Evolutionary conservation across 2,113 vertebrate genomes (phyloP).

Genomic region (Aegithalos caudatus): DNA sequence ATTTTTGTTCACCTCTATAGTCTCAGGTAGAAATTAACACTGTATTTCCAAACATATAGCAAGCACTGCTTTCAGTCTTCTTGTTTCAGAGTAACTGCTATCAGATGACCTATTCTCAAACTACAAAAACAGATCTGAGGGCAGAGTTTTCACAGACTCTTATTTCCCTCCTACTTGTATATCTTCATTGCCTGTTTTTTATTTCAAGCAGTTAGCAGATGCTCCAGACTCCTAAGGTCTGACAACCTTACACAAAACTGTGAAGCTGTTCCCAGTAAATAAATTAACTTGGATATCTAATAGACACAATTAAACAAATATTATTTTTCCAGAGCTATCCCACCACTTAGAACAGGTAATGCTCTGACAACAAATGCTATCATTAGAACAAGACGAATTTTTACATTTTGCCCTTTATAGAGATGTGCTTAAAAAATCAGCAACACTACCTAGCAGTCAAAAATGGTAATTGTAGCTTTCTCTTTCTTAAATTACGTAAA

Average conservation of each 20-base stretch:
- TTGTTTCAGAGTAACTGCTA: background rate
- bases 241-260: background rate
- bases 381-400: background rate
- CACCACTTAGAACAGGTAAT: background rate
- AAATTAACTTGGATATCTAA: background rate
- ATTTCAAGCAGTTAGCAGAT: background rate
- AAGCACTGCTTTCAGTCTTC: background rate
- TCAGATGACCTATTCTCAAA: background rate
- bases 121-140: background rate
- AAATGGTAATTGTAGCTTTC: background rate
- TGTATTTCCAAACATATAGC: background rate
- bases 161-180: background rate
- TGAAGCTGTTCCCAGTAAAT: background rate
- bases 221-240: background rate
- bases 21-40: background rate
- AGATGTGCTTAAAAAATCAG: background rate
- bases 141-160: background rate
- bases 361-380: background rate
- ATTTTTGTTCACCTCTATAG: background rate
- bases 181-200: background rate
- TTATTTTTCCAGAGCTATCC: background rate
- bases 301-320: background rate
- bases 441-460: background rate
- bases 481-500: background rate
- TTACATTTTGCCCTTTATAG: background rate